phyloP scores from a whole-genome alignment of 1,140 invertebrate genomes.

The Leguminivora glycinivorella region DNA sequence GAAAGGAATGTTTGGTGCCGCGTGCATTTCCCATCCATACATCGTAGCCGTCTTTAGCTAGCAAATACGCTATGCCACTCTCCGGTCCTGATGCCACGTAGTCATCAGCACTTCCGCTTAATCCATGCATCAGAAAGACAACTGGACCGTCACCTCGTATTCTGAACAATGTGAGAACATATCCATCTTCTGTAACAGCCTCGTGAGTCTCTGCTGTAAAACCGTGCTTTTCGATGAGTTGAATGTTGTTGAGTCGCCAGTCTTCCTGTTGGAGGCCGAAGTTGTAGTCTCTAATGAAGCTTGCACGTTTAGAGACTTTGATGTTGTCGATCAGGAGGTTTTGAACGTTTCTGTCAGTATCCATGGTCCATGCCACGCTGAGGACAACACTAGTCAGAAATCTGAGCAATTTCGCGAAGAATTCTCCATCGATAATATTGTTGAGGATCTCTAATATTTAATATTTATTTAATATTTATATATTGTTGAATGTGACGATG shows the following conservation, averaged over 20 bases:
- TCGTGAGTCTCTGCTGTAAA: constrained; percentile 45
- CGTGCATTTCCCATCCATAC: constrained; percentile 86
- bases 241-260: constrained; percentile 37
- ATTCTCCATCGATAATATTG: constrained; percentile 29
- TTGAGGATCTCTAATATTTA: constrained; percentile 34
- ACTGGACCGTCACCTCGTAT: constrained; percentile 51
- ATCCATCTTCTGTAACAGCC: constrained; percentile 52
- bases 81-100: constrained; percentile 82
- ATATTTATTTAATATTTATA: no score
- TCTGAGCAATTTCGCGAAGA: constrained; percentile 30
- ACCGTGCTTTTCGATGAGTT: constrained; percentile 51
- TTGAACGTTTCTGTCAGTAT: constrained; percentile 22
- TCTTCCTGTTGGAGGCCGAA: constrained; percentile 40
- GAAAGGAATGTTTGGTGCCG: constrained; percentile 82
- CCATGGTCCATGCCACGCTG: constrained; percentile 29
- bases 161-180: constrained; percentile 46
- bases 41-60: constrained; percentile 83
- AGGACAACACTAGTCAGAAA: constrained; percentile 31
- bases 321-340: constrained; percentile 35
- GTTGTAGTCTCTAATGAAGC: constrained; percentile 33
- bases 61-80: constrained; percentile 81
- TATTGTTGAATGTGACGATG: no score
- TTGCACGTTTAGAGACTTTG: constrained; percentile 28
- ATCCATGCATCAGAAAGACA: constrained; percentile 85
- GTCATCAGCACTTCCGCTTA: constrained; percentile 83